phyloP scores from a whole-genome alignment of 2,113 vertebrate species.

The Gymnorhina tibicen region DNA sequence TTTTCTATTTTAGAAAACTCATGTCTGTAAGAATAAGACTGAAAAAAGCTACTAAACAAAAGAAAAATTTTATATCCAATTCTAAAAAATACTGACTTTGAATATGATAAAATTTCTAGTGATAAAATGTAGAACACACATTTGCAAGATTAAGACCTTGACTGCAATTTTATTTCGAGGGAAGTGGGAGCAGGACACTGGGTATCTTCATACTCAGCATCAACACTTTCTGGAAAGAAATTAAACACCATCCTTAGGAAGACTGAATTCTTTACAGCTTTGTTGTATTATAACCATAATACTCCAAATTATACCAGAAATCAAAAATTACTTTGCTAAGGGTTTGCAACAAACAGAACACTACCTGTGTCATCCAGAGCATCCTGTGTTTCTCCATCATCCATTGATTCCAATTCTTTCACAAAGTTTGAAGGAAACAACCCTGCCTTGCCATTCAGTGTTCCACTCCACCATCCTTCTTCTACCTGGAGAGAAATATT shows the following conservation, averaged over 20 bases:
- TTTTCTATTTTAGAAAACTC: background rate
- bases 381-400: conserved; percentile 80
- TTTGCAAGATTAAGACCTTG: background rate
- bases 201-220: background rate
- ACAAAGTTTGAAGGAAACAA: conserved; percentile 96
- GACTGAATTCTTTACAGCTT: background rate
- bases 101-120: background rate
- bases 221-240: background rate
- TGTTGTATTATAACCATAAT: background rate
- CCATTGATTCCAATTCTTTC: conserved; percentile 82
- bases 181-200: background rate
- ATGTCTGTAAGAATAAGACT: background rate
- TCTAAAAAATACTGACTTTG: background rate
- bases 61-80: background rate
- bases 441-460: conserved; percentile 80
- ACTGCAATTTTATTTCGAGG: background rate
- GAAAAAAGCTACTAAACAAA: background rate
- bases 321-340: background rate
- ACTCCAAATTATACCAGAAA: background rate
- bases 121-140: background rate
- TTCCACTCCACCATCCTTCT: conserved; percentile 96
- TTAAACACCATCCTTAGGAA: background rate
- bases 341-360: background rate
- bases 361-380: conserved; percentile 81
- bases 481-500: conserved; percentile 80